Evolutionary conservation across 2,888 invertebrate genomes (phyloP), one percentile per base, ranked within the genome.

Genomic region (Strigamia transsilvanica): DNA sequence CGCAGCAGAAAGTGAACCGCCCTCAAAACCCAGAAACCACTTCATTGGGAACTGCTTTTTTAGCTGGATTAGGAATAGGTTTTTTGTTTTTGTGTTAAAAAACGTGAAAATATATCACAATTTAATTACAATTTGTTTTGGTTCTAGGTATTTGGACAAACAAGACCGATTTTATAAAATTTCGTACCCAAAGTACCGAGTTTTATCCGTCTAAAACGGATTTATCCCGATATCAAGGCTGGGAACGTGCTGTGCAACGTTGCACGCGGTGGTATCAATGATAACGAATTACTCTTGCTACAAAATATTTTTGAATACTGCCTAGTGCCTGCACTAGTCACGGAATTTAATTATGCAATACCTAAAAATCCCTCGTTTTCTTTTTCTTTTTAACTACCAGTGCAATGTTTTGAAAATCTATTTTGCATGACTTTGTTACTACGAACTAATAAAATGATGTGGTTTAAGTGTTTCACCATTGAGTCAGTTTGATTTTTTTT

Each of bases 51-150:
- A 94, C 94, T 82, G 94, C 95, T 0, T 94, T 93, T 86, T 89
- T 98, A 83, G 94, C 97, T 7, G 98, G 97, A 27, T 87, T 96
- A 5, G 91, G 92, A 82, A 88, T 91, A 87, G 96, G 96, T 92
- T 6, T 32, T 15, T n/a, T n/a, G n/a, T n/a, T n/a, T 27, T 27
- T 27, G 27, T 1, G 3, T 1, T 3, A 27, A 27, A 27, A 27
- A 18, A 51, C 13, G 10, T 6, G 4, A 4, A n/a, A 6, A 51
- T n/a, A n/a, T 51, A n/a, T 51, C n/a, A n/a, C n/a, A n/a, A n/a
- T n/a, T n/a, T 51, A 56, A 46, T 12, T 27, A 66, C 21, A 10
- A 23, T 79, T 38, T 82, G 83, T 83, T 82, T 83, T 77, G 79
- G 79, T 85, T 85, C 15, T 87, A 93, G 94, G 93, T 85, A 89